Evolutionary conservation across 2,888 invertebrate species (phyloP).

Genomic region (Tanypteryx hageni): DNA sequence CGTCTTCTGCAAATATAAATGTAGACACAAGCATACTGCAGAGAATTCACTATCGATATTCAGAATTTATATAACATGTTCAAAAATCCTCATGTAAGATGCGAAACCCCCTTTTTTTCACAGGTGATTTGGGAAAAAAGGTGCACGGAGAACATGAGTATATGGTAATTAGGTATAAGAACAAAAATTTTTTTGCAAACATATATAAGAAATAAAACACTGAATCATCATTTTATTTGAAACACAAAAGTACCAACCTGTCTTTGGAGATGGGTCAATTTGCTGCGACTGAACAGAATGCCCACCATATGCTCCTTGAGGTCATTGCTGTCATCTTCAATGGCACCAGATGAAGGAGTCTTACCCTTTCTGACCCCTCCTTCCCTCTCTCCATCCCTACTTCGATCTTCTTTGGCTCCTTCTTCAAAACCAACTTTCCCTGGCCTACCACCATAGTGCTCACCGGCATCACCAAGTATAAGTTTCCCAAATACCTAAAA

Average conservation of each 20-base stretch:
- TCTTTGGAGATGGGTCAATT: slow-evolving; percentile 94
- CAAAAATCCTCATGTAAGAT: no score
- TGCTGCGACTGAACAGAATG: slow-evolving; percentile 95
- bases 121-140: no score
- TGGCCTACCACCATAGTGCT: slow-evolving; percentile 70
- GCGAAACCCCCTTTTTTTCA: no score
- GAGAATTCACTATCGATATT: no score
- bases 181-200: background rate
- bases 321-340: slow-evolving; percentile 79
- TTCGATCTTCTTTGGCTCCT: background rate
- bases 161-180: no score
- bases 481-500: slow-evolving; percentile 92
- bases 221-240: background rate
- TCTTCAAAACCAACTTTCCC: slow-evolving; percentile 66
- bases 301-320: slow-evolving; percentile 97
- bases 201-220: background rate
- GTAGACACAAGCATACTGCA: no score
- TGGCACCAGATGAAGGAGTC: slow-evolving; percentile 7
- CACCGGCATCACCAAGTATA: slow-evolving; percentile 81
- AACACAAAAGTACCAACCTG: slow-evolving; percentile 79
- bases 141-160: no score
- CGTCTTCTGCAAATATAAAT: no score
- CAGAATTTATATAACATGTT: no score
- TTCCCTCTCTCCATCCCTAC: slow-evolving; percentile 30
- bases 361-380: slow-evolving; percentile 75